Base-by-base conservation (phyloP, 2,888 invertebrate species). In the Drosophila lutescens region DNA sequence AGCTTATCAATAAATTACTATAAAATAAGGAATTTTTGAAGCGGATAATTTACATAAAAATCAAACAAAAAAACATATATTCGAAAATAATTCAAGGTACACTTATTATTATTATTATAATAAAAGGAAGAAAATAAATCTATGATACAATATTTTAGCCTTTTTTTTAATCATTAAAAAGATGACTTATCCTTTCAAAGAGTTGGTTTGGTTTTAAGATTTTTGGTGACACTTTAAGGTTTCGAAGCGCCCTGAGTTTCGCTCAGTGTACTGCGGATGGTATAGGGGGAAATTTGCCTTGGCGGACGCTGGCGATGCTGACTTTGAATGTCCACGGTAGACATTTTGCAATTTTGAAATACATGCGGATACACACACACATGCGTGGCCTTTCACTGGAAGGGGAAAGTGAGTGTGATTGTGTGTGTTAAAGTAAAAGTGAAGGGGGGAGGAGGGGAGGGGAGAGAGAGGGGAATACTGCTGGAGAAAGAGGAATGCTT, bases 281-380 rank as follows among this genome's bases (percentile, higher is more conserved):
- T 10, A n/a, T 10, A 17, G 26, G 20, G 20, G 38, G 23, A 20
- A 20, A 17, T 49, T 30, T 50, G 59, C 43, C 66, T 66, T 43
- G 36, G 68, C 72, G 50, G 88, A 72, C 71, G 53, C 38, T 72
- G 71, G 75, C 71, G 68, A 72, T 65, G 71, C 71, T 49, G 75
- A 84, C 85, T 89, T 83, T 78, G 70, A 82, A 82, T 83, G 83
- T 88, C 89, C 89, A 86, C 84, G 69, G 83, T 83, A 83, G 89
- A 83, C 81, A 83, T 83, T 83, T 89, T 89, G 89, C 89, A 85
- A 89, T 89, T 85, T 89, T 85, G 73, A 86, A 89, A 87, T 86
- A 89, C 88, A 85, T 85, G 82, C 82, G 77, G 89, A 81, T 23
- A 51, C 41, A 63, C 49, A 54, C 47, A 20, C 20, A 38, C 38